Evolutionary conservation across 2,113 vertebrate species (phyloP), one percentile per base, ranked within the genome.

Genomic region (Embiotoca jacksoni): DNA sequence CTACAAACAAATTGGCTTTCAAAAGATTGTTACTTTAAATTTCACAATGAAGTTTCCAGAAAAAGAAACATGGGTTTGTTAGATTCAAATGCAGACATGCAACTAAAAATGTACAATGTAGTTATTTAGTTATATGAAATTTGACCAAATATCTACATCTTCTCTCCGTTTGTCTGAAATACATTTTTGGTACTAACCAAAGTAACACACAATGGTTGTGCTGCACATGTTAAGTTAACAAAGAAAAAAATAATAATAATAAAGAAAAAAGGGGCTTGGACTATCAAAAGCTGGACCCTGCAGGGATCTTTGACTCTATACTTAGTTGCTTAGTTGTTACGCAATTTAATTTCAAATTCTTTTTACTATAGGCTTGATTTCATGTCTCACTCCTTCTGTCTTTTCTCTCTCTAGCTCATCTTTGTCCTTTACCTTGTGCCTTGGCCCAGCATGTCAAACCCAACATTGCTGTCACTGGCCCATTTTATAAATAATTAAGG

Each of bases 401-500:
- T 59, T 56, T 9, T 54, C n/a, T n/a, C 13, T 47, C 47, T 67
- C 8, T 44, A 7, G 3, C 37, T 66, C 62, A 2, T 36, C 47
- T 6, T n/a, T 23, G 5, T 14, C 54, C 9, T 6, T 50, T 32
- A 2, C 4, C 31, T 33, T 9, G 14, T 59, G 6, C 32, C 36
- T 56, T 10, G 7, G 60, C 46, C 36, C 39, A 73, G 14, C 7
- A 3, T 31, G 1, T 60, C n/a, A 69, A 79, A 65, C 10, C 32
- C 69, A 76, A 63, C 30, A 76, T 56, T 53, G 59, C 53, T 35
- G 31, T 70, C 9, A 30, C 47, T 32, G 44, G 15, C 41, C 58
- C 11, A 16, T 70, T 63, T 73, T 80, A 83, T 89, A 64, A 84
- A 91, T 87, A 89, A 79, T 87, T 80, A 66, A 92, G 62, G 23